Evolutionary conservation across 2,797 vertebrate genomes (phyloP).

Genomic region (Cuniculus paca): DNA sequence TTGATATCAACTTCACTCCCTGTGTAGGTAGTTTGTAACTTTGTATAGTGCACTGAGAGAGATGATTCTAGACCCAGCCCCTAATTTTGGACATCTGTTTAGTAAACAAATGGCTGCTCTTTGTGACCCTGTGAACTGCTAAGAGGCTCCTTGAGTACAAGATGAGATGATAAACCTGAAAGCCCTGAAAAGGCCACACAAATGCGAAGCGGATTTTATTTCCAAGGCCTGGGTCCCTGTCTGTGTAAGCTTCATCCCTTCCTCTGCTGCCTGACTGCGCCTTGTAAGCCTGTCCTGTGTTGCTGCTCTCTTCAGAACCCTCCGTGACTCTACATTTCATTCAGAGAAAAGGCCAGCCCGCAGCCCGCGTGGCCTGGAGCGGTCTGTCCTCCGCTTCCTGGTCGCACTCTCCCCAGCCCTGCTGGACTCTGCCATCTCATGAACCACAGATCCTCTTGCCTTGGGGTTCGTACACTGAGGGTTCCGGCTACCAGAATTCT

Average conservation of each 20-base stretch:
- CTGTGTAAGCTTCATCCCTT: neutral
- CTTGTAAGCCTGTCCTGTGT: neutral
- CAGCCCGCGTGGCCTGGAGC: neutral
- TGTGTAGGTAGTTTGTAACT: neutral
- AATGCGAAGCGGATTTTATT: constrained; percentile 48
- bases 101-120: neutral
- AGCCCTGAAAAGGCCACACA: neutral
- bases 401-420: neutral
- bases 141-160: neutral
- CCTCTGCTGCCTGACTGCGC: neutral
- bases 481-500: neutral
- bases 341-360: neutral
- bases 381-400: neutral
- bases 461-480: neutral
- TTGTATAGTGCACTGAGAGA: constrained; percentile 25
- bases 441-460: neutral
- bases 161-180: neutral
- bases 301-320: neutral
- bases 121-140: neutral
- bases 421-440: neutral
- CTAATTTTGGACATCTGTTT: constrained; percentile 29
- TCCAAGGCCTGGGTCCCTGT: neutral
- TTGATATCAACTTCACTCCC: neutral
- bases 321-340: constrained; percentile 19
- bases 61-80: neutral